phyloP scores from a whole-genome alignment of 2,113 vertebrate genomes.

The Clarias macrocephalus region DNA sequence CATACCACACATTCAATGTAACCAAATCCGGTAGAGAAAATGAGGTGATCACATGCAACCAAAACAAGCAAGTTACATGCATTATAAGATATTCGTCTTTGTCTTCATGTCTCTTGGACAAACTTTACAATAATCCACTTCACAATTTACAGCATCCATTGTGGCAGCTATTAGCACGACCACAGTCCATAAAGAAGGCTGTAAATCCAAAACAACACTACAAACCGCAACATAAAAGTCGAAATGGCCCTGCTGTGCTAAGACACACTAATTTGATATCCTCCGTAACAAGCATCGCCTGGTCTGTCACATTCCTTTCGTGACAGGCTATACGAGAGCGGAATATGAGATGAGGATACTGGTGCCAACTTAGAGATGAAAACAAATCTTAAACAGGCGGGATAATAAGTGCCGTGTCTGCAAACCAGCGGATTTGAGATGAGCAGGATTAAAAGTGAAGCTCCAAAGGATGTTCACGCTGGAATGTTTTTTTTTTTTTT shows the following conservation, averaged over 20 bases:
- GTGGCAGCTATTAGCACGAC: conserved; percentile 49
- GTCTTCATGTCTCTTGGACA: conserved; percentile 25
- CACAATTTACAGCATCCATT: conserved; percentile 48
- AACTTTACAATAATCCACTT: conserved; percentile 46
- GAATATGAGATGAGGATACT: conserved; percentile 49
- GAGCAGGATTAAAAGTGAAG: conserved; percentile 23
- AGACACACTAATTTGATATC: conserved; percentile 60
- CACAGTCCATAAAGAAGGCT: conserved; percentile 54
- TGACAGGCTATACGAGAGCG: conserved; percentile 47
- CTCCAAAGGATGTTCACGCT: neutral
- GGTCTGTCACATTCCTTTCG: conserved; percentile 52
- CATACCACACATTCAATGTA: neutral
- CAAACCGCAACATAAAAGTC: conserved; percentile 55
- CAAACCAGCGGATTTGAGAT: conserved; percentile 39
- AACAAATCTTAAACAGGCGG: conserved; percentile 41
- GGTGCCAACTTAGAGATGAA: conserved; percentile 37
- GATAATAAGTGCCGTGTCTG: conserved; percentile 39
- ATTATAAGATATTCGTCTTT: conserved; percentile 28
- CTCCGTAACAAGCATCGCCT: conserved; percentile 56
- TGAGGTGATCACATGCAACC: neutral
- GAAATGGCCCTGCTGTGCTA: conserved; percentile 42
- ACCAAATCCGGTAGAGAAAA: conserved; percentile 30
- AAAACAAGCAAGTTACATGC: conserved; percentile 1
- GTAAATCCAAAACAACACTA: conserved; percentile 62
- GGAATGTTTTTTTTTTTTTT: neutral